These are phyloP conservation scores for Oxyruncus cristatus DNA, from an alignment of 2,113 vertebrate genomes.

Conservation along the genomic window DNA sequence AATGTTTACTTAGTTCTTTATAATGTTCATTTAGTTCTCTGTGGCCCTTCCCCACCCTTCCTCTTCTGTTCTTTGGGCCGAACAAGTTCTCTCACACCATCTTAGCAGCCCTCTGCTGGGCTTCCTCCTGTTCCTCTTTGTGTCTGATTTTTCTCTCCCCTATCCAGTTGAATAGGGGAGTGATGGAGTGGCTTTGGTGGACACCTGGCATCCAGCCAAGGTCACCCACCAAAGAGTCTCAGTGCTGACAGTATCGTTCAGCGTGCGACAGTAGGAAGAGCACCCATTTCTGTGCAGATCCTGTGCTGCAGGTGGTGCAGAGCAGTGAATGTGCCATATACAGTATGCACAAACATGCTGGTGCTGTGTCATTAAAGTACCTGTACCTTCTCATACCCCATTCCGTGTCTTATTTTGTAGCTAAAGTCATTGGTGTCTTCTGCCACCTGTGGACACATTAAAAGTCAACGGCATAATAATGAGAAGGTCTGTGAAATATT, in stretches of 20 bases:
- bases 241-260: neutral
- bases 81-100: neutral
- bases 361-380: neutral
- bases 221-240: neutral
- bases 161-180: neutral
- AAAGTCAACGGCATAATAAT: neutral
- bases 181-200: neutral
- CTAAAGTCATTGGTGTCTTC: neutral
- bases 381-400: neutral
- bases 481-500: neutral
- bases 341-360: neutral
- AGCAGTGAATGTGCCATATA: neutral
- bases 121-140: neutral
- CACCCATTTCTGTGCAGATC: neutral
- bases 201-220: neutral
- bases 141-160: neutral
- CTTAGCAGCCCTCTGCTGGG: neutral
- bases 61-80: neutral
- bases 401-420: neutral
- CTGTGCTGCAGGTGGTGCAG: neutral
- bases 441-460: neutral
- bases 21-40: neutral
- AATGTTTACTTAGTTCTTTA: neutral
- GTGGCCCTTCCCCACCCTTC: neutral
- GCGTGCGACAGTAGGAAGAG: neutral